These are phyloP conservation scores for Bos javanicus DNA, from an alignment of 2,113 vertebrate species.

Conservation along the genomic window DNA sequence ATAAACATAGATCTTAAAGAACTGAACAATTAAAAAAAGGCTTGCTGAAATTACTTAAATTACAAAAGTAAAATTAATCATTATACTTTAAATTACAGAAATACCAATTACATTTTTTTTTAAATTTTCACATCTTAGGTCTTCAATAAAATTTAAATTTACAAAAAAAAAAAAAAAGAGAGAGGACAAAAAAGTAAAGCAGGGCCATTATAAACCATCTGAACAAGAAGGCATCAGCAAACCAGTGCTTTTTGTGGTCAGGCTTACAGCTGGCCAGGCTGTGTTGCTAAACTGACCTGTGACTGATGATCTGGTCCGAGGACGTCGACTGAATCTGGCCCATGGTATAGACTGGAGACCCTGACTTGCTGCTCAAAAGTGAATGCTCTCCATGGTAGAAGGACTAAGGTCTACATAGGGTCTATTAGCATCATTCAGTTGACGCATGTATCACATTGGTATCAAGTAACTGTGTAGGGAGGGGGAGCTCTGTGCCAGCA, in stretches of 20 bases:
- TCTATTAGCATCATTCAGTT: background rate
- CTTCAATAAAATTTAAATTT: constrained; percentile 7
- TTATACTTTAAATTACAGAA: background rate
- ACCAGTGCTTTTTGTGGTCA: background rate
- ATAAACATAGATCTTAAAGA: background rate
- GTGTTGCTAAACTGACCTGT: background rate
- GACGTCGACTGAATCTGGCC: background rate
- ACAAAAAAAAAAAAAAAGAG: background rate
- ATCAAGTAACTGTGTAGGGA: background rate
- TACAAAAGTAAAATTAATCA: background rate
- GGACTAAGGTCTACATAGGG: accelerated
- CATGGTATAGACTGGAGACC: accelerated
- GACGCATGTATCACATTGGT: background rate
- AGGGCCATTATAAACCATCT: background rate
- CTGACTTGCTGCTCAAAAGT: background rate
- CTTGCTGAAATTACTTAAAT: constrained; percentile 16
- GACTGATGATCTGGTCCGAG: background rate
- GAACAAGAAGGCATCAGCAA: background rate
- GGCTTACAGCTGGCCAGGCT: background rate
- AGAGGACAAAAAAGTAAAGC: background rate
- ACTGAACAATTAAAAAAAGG: background rate
- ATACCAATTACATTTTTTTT: background rate
- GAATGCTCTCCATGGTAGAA: background rate
- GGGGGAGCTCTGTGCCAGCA: background rate
- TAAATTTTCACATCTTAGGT: background rate